Base-by-base conservation (phyloP, 2,797 vertebrate species). In the Pseudochromis fuscus region DNA sequence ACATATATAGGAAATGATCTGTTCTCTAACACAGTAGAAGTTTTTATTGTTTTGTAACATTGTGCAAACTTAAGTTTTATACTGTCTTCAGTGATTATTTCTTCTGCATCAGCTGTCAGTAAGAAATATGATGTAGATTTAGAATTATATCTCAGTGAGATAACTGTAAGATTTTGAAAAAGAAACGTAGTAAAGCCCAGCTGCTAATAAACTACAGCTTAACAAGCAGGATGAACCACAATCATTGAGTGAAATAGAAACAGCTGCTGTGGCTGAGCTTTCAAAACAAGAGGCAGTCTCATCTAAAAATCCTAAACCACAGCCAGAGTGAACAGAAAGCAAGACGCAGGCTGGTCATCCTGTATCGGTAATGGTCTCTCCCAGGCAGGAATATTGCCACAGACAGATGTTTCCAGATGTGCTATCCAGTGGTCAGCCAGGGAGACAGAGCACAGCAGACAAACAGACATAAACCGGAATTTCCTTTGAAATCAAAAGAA, bases 321-420 rank as follows among this genome's bases (percentile, higher is more conserved):
- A 50, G 18, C 9, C 30, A 46, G 30, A 37, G 10, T 13, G 5
- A 52, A 25, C 4, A 16, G 2, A 35, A 42, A 7, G 6, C 11
- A 24, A 35, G 13, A 27, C 33, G 18, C 24, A 53, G 8, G 1
- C 15, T 27, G 15, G 37, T 35, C 48, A 44, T 44, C 37, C 27
- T 25, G 21, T 2, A 44, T 24, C 37, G 52, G 33, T 15, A 24
- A 45, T n/a, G 42, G 21, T 13, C 25, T 42, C 9, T 37, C 13
- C 19, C 11, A 45, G 38, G 7, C 46, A 45, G 28, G 51, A 4
- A 33, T 10, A 7, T 57, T 4, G 16, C 13, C 25, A 45, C 19
- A 56, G 49, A 48, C 11, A 57, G 23, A 48, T 27, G 18, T 46
- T 61, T 33, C 23, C 31, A 59, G 16, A 33, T 55, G 31, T 38